Evolutionary conservation across 1,140 invertebrate genomes (phyloP), one percentile per base, ranked within the genome.

Genomic region (Hyphantria cunea): DNA sequence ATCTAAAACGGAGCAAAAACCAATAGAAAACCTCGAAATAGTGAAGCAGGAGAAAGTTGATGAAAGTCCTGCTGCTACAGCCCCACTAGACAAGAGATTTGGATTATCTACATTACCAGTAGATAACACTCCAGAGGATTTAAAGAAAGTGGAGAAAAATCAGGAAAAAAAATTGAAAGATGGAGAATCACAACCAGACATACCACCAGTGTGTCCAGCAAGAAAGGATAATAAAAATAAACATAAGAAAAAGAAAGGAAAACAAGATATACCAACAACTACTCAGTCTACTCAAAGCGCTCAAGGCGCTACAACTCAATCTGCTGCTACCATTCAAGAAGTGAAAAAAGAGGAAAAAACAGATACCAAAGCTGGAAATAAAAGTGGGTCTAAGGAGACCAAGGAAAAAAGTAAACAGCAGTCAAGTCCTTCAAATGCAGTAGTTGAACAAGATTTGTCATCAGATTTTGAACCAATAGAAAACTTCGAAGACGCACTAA

Each of bases 401-500:
- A 44, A 82, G 61, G 70, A 76, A 62, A 81, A 83, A 64, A 69
- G 67, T 4, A 83, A 87, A 65, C 82, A 89, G 58, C 78, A 89
- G 50, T 42, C 76, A 17, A 54, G 48, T 47, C 61, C 52, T 47
- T 50, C 51, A 6, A 37, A 58, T 13, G n/a, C 13, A 12, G 14
- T 25, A 13, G 39, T 4, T 6, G 13, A 52, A 49, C 12, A 45
- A 10, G 52, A 44, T 44, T 0, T 32, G 48, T 17, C 34, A 12
- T 5, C 17, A 6, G 47, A 62, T 37, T 78, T 70, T 58, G 84
- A 88, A 59, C 81, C 82, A 9, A 89, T 89, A 39, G 88, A 89
- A 70, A 80, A 82, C 63, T 89, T 90, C 70, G 88, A 90, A 75
- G 88, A 90, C 45, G 88, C 86, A 6, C 66, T 90, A 54, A 83